Percentiles rank a stretch among this genome's conserved stretches.
phyloP scores from a whole-genome alignment of 1,140 invertebrate species.

The Tetragnatha versicolor region DNA sequence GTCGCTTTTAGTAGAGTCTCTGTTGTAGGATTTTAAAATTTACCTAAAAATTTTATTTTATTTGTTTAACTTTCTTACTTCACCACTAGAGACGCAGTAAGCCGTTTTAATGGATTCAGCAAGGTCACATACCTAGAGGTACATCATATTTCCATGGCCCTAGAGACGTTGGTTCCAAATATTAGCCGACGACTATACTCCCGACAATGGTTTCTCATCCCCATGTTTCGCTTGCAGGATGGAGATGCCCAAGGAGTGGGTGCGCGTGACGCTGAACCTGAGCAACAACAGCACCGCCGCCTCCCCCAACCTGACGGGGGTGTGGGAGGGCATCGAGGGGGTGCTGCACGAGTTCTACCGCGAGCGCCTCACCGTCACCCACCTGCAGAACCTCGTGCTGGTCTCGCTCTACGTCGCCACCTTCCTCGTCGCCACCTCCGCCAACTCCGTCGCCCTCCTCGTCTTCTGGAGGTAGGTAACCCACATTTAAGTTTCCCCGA shows the following conservation, averaged over 20 bases:
- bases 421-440: constrained; percentile 41
- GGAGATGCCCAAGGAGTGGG: neutral
- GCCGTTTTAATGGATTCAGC: too few species aligned
- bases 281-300: constrained; percentile 11
- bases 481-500: neutral
- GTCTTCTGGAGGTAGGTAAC: constrained; percentile 52
- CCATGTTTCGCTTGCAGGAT: too few species aligned
- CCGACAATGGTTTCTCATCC: too few species aligned
- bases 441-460: constrained; percentile 43
- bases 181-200: too few species aligned
- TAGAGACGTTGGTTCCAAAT: too few species aligned
- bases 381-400: constrained; percentile 33
- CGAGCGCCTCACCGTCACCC: constrained; percentile 24
- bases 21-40: too few species aligned
- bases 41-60: too few species aligned
- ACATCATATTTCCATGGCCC: too few species aligned
- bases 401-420: constrained; percentile 38
- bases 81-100: too few species aligned
- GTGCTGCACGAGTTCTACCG: constrained; percentile 20
- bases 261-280: constrained; percentile 24
- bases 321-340: constrained; percentile 4
- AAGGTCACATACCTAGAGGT: too few species aligned
- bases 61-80: too few species aligned
- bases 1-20: too few species aligned
- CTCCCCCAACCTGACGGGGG: neutral